phyloP scores from a whole-genome alignment of 2,797 vertebrate genomes.

The Onychomys arenicola region DNA sequence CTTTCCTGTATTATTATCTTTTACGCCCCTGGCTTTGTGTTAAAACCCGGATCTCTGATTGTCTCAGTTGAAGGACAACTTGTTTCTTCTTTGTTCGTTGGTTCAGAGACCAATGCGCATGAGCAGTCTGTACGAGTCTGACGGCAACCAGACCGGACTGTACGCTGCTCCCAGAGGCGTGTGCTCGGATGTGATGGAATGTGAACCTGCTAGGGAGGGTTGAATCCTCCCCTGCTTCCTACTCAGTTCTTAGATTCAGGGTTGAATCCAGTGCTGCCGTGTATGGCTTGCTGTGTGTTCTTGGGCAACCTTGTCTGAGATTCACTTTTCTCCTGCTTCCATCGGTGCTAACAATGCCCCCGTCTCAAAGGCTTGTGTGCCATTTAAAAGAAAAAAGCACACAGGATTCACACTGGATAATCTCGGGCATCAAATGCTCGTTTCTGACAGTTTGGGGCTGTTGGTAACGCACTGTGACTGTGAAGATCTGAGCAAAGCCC shows the following conservation, averaged over 20 bases:
- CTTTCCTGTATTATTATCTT: not conserved
- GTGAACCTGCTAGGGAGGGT: not conserved
- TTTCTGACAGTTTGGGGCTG: conserved; percentile 26
- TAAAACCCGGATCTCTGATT: not conserved
- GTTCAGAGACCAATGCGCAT: not conserved
- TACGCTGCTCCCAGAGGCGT: not conserved
- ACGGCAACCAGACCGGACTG: not conserved
- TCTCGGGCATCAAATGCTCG: not conserved
- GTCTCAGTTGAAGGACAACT: not conserved
- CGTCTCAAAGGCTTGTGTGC: not conserved
- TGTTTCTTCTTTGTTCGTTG: not conserved
- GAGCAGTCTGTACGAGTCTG: not conserved
- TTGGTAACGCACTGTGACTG: not conserved
- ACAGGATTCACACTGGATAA: not conserved
- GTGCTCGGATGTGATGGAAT: not conserved
- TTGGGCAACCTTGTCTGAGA: not conserved
- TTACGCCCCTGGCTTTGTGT: not conserved
- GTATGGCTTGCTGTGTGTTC: not conserved
- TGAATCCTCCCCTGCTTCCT: not conserved
- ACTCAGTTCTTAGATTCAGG: not conserved
- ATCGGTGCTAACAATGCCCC: not conserved
- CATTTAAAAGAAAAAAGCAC: not conserved
- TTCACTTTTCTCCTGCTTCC: conserved; percentile 45
- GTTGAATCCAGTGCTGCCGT: not conserved
- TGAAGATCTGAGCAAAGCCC: conserved; percentile 40